Percentiles rank a stretch among this genome's conserved stretches.
phyloP scores from a whole-genome alignment of 2,113 vertebrate species.

The Malurus cyaneus region DNA sequence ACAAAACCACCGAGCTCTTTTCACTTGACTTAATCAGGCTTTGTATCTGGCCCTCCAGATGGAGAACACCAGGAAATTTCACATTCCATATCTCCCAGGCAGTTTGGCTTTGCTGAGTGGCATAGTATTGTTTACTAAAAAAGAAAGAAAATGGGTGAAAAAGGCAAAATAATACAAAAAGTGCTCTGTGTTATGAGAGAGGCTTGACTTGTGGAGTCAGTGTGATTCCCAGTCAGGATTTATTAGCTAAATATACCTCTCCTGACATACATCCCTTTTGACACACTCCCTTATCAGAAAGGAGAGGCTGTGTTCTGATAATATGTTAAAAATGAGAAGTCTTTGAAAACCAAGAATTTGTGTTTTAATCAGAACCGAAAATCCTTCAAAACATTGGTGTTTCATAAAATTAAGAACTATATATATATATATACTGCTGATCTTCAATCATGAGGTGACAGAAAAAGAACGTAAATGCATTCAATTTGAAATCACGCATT shows the following conservation, averaged over 20 bases:
- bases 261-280: not conserved
- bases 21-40: not conserved
- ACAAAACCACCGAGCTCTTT: not conserved
- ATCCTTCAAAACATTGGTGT: not conserved
- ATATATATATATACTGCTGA: too few species aligned
- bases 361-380: not conserved
- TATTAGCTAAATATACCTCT: not conserved
- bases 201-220: not conserved
- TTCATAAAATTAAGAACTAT: not conserved
- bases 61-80: not conserved
- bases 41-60: not conserved
- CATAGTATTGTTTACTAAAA: not conserved
- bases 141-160: accelerated
- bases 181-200: not conserved
- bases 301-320: not conserved
- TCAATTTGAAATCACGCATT: too few species aligned
- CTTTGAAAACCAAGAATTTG: not conserved
- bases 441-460: too few species aligned
- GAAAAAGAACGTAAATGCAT: too few species aligned
- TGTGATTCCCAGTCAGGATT: not conserved
- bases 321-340: not conserved
- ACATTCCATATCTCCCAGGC: not conserved
- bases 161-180: not conserved
- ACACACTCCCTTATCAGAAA: not conserved
- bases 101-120: not conserved